Conservation (phyloP, 2,888 invertebrate genomes). For the Entomobrya multifasciata region DNA sequence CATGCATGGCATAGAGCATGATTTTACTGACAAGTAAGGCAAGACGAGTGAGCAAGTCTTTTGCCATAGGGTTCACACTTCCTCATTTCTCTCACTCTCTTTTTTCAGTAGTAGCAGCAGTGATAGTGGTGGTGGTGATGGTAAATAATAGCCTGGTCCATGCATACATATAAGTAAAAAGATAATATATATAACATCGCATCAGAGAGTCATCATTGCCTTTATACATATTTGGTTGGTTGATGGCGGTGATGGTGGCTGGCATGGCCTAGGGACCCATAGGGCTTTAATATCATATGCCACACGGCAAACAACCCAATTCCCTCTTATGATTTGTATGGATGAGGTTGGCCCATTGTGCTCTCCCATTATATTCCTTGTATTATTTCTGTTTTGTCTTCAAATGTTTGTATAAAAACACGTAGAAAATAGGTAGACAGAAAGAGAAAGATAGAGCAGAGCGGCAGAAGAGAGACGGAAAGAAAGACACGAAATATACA, state of each 20-base stretch:
- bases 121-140: slow-evolving; percentile 18
- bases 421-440: slow-evolving; percentile 2
- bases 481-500: background rate
- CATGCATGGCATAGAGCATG: slow-evolving; percentile 54
- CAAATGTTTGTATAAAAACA: slow-evolving; percentile 55
- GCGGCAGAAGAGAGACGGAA: background rate
- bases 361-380: slow-evolving; percentile 66
- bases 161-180: slow-evolving; percentile 4
- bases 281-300: slow-evolving; percentile 72
- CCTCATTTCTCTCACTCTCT: slow-evolving; percentile 14
- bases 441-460: slow-evolving; percentile 16
- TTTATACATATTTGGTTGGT: slow-evolving; percentile 45
- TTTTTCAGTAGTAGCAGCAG: slow-evolving; percentile 19
- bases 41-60: slow-evolving; percentile 48
- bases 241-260: slow-evolving; percentile 60
- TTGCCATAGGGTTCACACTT: slow-evolving; percentile 71
- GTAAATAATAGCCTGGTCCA: slow-evolving; percentile 53
- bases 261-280: slow-evolving; percentile 69
- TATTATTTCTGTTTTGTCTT: slow-evolving; percentile 66
- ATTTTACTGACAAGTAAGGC: slow-evolving; percentile 59
- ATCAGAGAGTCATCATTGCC: slow-evolving; percentile 12
- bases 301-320: slow-evolving; percentile 72
- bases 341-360: slow-evolving; percentile 73
- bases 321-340: slow-evolving; percentile 74
- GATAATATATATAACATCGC: slow-evolving; percentile 11